These are phyloP conservation scores for Abrostola triplasia DNA, from an alignment of 2,888 invertebrate genomes.

Conservation along the genomic window DNA sequence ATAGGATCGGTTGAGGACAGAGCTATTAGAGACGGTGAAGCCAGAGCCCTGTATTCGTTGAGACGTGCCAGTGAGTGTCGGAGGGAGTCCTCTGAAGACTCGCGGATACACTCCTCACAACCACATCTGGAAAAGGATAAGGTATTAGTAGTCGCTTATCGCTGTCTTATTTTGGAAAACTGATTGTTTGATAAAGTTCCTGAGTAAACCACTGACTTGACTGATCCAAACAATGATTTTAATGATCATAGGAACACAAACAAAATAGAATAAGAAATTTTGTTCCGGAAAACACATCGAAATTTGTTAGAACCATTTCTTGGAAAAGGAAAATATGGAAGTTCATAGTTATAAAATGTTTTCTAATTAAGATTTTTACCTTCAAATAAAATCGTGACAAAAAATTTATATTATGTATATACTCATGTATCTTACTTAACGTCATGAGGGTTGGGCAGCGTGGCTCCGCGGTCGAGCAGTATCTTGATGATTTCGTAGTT, in stretches of 20 bases:
- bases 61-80: conserved; percentile 96
- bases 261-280: no score
- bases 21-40: conserved; percentile 97
- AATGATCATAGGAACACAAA: no score
- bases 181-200: no score
- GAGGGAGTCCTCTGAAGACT: conserved; percentile 92
- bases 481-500: conserved; percentile 99
- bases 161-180: neutral
- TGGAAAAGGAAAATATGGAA: no score
- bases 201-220: no score
- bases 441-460: conserved; percentile 96
- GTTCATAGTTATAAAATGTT: no score
- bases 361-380: no score
- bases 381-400: no score
- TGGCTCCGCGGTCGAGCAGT: conserved; percentile 96
- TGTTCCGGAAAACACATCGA: no score
- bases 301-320: no score
- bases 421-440: conserved; percentile 92
- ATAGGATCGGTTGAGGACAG: conserved; percentile 97
- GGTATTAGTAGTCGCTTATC: neutral
- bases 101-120: conserved; percentile 95
- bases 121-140: conserved; percentile 90
- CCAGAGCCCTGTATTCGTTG: conserved; percentile 97
- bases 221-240: no score
- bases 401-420: no score